Evolutionary conservation across 2,113 vertebrate genomes (phyloP).

Genomic region (Embiotoca jacksoni): DNA sequence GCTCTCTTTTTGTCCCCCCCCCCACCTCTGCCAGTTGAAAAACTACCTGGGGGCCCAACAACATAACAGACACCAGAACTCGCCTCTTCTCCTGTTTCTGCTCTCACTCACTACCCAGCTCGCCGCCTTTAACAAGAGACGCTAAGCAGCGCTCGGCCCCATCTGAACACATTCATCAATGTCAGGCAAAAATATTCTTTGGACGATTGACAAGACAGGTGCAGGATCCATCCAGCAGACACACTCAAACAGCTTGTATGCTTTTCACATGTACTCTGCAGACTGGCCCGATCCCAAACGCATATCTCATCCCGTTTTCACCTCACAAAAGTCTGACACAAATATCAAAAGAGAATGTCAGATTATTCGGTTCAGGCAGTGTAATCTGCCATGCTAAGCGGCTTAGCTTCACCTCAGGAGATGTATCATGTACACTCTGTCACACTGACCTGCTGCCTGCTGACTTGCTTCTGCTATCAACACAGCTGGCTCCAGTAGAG

Average conservation of each 20-base stretch:
- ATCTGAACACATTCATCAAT: conserved; percentile 67
- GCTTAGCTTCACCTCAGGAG: conserved; percentile 61
- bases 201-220: conserved; percentile 68
- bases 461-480: conserved; percentile 46
- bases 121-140: conserved; percentile 48
- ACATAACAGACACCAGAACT: conserved; percentile 69
- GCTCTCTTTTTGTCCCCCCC: conserved; percentile 28
- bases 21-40: conserved; percentile 38
- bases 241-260: neutral
- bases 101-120: conserved; percentile 44
- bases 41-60: conserved; percentile 61
- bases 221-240: conserved; percentile 36
- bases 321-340: conserved; percentile 44
- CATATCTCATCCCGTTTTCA: conserved; percentile 32
- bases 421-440: conserved; percentile 34
- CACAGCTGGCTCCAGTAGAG: conserved; percentile 46
- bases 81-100: conserved; percentile 66
- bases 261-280: conserved; percentile 26
- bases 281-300: conserved; percentile 31
- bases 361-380: conserved; percentile 44
- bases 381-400: conserved; percentile 61
- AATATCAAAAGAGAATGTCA: conserved; percentile 58
- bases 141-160: conserved; percentile 47
- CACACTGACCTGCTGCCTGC: conserved; percentile 50
- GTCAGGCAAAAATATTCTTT: conserved; percentile 56